These are phyloP conservation scores for Drosophila vallismaia DNA, from an alignment of 2,888 invertebrate species.

Conservation along the genomic window DNA sequence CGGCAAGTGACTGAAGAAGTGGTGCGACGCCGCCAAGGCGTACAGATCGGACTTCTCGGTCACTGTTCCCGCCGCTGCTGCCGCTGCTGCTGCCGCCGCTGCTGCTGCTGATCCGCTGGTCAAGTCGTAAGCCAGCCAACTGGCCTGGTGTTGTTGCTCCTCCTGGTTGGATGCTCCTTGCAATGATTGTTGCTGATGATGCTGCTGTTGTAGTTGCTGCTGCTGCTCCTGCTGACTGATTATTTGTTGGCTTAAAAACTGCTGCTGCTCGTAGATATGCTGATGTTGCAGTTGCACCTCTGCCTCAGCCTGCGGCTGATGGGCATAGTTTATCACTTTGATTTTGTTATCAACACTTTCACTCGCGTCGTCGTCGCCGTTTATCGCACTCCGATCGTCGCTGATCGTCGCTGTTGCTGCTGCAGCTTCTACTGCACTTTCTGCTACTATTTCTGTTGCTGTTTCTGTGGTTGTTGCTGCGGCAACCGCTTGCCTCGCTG, in stretches of 20 bases:
- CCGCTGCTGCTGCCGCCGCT: constrained; percentile 49
- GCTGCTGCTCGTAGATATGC: constrained; percentile 65
- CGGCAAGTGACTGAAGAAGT: constrained; percentile 62
- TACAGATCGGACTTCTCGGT: constrained; percentile 58
- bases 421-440: constrained; percentile 39
- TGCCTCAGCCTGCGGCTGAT: constrained; percentile 30
- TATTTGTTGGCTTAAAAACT: constrained; percentile 63
- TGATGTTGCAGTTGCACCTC: constrained; percentile 58
- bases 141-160: constrained; percentile 54
- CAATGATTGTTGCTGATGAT: constrained; percentile 22
- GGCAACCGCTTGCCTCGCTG: constrained; percentile 80
- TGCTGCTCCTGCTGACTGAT: constrained; percentile 67
- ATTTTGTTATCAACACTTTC: constrained; percentile 75
- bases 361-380: constrained; percentile 62
- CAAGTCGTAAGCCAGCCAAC: constrained; percentile 63
- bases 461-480: constrained; percentile 35
- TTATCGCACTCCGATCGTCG: constrained; percentile 65
- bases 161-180: constrained; percentile 4
- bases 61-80: constrained; percentile 16
- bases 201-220: constrained; percentile 57
- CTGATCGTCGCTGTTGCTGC: constrained; percentile 46
- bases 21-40: constrained; percentile 64
- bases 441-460: constrained; percentile 45
- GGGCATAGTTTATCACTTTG: constrained; percentile 63
- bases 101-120: constrained; percentile 58